Conservation (phyloP, 2,888 invertebrate genomes). For the Acrobasis repandana region DNA sequence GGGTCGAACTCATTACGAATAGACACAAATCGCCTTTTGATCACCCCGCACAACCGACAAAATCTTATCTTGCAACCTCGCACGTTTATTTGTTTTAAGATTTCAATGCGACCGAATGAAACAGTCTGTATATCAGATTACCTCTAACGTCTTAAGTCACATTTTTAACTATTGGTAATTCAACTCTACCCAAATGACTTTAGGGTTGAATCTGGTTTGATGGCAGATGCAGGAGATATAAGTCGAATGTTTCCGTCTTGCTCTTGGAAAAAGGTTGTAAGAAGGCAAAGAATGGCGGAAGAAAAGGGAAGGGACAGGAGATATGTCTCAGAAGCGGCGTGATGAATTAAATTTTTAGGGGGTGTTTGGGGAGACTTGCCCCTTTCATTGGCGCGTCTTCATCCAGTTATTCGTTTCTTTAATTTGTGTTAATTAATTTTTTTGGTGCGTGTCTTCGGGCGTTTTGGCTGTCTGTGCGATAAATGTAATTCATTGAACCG, state of each 20-base stretch:
- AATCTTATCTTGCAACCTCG: constrained; percentile 70
- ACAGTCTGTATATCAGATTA: constrained; percentile 63
- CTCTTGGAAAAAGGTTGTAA: constrained; percentile 78
- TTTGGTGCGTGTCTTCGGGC: constrained; percentile 31
- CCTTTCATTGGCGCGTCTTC: constrained; percentile 75
- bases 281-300: constrained; percentile 81
- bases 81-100: constrained; percentile 81
- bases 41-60: constrained; percentile 63
- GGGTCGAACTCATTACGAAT: constrained; percentile 28
- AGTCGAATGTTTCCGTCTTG: constrained; percentile 53
- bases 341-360: constrained; percentile 83
- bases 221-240: constrained; percentile 44
- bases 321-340: constrained; percentile 77
- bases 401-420: constrained; percentile 71
- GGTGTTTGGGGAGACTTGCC: constrained; percentile 67
- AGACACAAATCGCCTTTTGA: constrained; percentile 63
- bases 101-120: constrained; percentile 78
- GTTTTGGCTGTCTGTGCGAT: constrained; percentile 29
- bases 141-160: constrained; percentile 42
- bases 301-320: constrained; percentile 79
- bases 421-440: constrained; percentile 75
- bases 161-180: constrained; percentile 24
- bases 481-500: constrained; percentile 27
- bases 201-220: constrained; percentile 39
- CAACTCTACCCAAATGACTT: accelerated